Evolutionary conservation across 2,888 invertebrate species (phyloP).

Genomic region (Strigamia transsilvanica): DNA sequence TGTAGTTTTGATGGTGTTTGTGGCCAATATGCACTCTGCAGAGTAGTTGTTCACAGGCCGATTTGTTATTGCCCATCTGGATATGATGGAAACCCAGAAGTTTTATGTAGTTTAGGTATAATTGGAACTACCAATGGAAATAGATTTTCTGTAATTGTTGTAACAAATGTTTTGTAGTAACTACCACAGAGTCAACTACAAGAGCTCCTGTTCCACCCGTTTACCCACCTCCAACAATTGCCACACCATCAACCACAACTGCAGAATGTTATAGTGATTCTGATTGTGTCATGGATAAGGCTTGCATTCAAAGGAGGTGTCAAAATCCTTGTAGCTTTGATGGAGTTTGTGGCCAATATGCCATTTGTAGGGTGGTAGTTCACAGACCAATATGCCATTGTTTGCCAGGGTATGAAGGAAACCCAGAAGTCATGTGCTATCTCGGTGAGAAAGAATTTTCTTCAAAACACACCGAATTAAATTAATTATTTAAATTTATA

Average conservation of each 20-base stretch:
- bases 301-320: constrained; percentile 78
- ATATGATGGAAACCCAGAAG: constrained; percentile 80
- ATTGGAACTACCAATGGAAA: not conserved
- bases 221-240: constrained; percentile 28
- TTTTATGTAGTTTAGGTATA: constrained; percentile 56
- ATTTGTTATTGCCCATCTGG: constrained; percentile 82
- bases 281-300: constrained; percentile 75
- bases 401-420: constrained; percentile 78
- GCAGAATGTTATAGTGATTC: constrained; percentile 57
- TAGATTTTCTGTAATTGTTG: not conserved
- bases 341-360: constrained; percentile 78
- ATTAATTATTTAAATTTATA: constrained; percentile 16
- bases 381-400: constrained; percentile 84
- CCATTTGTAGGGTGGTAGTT: constrained; percentile 79
- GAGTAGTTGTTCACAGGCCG: constrained; percentile 79
- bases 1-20: constrained; percentile 67
- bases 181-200: constrained; percentile 31
- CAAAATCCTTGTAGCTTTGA: constrained; percentile 57
- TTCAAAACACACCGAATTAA: not conserved
- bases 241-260: constrained; percentile 58
- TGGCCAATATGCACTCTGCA: constrained; percentile 79
- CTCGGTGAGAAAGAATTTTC: constrained; percentile 29
- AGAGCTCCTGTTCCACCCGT: constrained; percentile 51
- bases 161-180: not conserved
- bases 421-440: constrained; percentile 70